Conservation (phyloP, 37 sponge, comb jelly and placozoan genomes). For the Sycon ciliatum region DNA sequence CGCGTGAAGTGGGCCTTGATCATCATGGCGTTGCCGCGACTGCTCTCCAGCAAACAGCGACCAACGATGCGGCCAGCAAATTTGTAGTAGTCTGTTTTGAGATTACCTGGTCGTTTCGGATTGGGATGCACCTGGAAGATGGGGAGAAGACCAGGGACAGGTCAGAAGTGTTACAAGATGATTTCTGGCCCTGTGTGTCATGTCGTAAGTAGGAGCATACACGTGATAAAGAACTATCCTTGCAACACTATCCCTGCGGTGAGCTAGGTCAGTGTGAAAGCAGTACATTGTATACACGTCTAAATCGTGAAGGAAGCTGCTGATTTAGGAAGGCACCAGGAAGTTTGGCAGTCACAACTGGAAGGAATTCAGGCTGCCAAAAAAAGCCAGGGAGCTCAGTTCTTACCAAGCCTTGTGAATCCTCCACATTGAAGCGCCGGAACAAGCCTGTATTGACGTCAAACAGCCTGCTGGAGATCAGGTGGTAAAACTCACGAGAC, state of each 20-base stretch:
- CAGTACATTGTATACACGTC: no score
- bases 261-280: no score
- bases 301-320: no score
- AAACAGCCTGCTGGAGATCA: constrained; percentile 51
- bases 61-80: constrained; percentile 82
- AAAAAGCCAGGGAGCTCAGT: no score
- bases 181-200: neutral
- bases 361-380: no score
- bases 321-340: no score
- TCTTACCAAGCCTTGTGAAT: constrained; percentile 53
- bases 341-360: no score
- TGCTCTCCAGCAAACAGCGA: constrained; percentile 79
- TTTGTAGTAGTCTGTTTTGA: constrained; percentile 49
- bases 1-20: constrained; percentile 78
- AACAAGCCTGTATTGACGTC: constrained; percentile 50
- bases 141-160: neutral
- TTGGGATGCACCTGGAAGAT: constrained; percentile 53
- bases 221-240: no score
- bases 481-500: constrained; percentile 64
- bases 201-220: no score
- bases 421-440: constrained; percentile 44
- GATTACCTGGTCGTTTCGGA: constrained; percentile 19
- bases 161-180: neutral
- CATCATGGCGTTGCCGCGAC: constrained; percentile 43
- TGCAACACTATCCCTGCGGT: no score